Evolutionary conservation across 2,113 vertebrate species (phyloP), one percentile per base, ranked within the genome.

Genomic region (Pantherophis guttatus): DNA sequence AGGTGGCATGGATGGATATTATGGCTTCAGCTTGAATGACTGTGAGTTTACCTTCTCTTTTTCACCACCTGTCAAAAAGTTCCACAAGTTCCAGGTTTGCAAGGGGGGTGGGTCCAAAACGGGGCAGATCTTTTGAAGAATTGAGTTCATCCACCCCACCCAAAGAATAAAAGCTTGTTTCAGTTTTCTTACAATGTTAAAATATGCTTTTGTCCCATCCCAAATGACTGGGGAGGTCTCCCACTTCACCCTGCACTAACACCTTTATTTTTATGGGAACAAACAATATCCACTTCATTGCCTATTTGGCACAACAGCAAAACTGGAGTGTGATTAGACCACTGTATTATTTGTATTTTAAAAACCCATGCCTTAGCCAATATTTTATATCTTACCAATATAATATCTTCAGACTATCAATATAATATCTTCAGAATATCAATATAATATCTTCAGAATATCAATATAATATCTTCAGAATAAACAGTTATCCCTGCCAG

Each of bases 1-100:
- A 3, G 5, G 7, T 13, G 95, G 95, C 2, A 48, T 97, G 93
- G 96, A 94, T 65, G 97, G 96, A n/a, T 97, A 94, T 58, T 2
- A 2, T 1, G 96, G 96, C 3, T 91, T 93, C 94, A 96, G 94
- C 88, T 91, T 97, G 86, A 95, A 93, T 7, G 90, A 97, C 93
- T 97, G 96, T 97, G 87, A 96, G 97, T 97, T 88, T 44, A 3
- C 8, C 26, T 0, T 54, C 24, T 24, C 52, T 88, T 54, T 26
- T n/a, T 54, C 59, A 39, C 19, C 29, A 11, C 6, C 23, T 39
- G 3, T 48, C 3, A 48, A 48, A 48, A 48, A 48, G 44, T 48
- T 48, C 44, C 44, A 48, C 19, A 39, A 39, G 54, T 23, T 24
- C 52, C 11, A 33, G 23, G 10, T 91, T 91, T n/a, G 11, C 70